Evolutionary conservation across 2,888 invertebrate genomes (phyloP), one percentile per base, ranked within the genome.

Genomic region (Orchestes rusci): DNA sequence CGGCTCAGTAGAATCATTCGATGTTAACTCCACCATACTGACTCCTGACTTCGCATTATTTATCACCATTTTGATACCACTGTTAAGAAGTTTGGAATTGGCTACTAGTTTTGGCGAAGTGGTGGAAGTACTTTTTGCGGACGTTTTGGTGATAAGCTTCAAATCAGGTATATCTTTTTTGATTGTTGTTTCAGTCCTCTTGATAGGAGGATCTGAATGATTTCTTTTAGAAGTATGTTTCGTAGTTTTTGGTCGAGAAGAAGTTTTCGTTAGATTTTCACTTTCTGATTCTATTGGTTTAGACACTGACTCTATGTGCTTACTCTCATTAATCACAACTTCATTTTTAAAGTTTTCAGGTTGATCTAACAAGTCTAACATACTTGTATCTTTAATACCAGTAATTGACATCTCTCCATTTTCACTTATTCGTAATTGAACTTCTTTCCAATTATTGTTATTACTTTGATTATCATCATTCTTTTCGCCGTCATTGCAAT

Each of bases 361-460:
- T 7, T 32, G 39, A 17, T 56, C 50, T 5, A 46, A 23, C 16
- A 53, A 12, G n/a, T 49, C 44, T 10, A 47, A 15, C 39, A 43
- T 39, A 16, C 33, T 17, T 20, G 45, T 19, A 23, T 58, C 61
- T 42, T 61, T 60, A 10, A 75, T 73, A 42, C 73, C 73, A 1
- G 74, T 74, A 20, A 77, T 73, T 55, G 76, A 76, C 73, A 79
- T 78, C 15, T 77, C 75, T 32, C 79, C 80, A 49, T 74, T 77
- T 61, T 80, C 79, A 48, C 78, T 79, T 39, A 80, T 80, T 56
- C 77, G 71, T 31, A 80, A 60, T 56, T 79, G 79, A 31, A 80
- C 79, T 62, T 79, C 79, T 56, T 77, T 77, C 73, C 76, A 77
- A 39, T 74, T 74, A 42, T 62, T 61, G 19, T 52, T 54, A 36